Evolutionary conservation across 2,888 invertebrate species (phyloP).

Genomic region (Yponomeuta malinellus): DNA sequence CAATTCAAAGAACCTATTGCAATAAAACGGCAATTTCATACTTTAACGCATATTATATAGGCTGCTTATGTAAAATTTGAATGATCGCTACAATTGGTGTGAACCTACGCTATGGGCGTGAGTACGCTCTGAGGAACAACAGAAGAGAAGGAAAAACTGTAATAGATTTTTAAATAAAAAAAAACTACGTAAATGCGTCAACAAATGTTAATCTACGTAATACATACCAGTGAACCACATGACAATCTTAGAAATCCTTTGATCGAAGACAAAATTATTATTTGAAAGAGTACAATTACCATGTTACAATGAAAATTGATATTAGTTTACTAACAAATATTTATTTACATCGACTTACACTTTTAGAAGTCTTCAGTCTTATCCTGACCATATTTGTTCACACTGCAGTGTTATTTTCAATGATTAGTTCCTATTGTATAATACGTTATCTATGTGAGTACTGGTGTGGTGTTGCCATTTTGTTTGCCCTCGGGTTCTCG

Average conservation of each 20-base stretch:
- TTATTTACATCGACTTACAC: neutral
- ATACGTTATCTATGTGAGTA: neutral
- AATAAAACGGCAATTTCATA: too few relatives aligned
- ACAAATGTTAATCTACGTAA: neutral
- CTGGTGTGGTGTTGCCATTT: neutral
- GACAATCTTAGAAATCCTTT: neutral
- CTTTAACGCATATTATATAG: too few relatives aligned
- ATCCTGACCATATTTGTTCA: neutral
- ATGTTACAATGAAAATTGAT: neutral
- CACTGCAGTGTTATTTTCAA: neutral
- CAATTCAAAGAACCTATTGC: too few relatives aligned
- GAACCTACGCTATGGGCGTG: too few relatives aligned
- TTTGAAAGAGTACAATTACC: neutral
- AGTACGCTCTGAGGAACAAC: neutral
- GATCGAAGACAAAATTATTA: neutral
- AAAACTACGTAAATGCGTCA: neutral
- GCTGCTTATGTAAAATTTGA: too few relatives aligned
- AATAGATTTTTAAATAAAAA: neutral
- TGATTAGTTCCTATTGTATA: neutral
- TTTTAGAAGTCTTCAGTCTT: neutral
- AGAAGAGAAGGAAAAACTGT: neutral
- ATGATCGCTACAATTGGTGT: too few relatives aligned
- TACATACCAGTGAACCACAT: neutral
- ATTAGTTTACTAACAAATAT: neutral
- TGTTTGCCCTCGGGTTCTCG: neutral